These are phyloP conservation scores for Strigops habroptila DNA, from an alignment of 2,113 vertebrate genomes.

Conservation along the genomic window DNA sequence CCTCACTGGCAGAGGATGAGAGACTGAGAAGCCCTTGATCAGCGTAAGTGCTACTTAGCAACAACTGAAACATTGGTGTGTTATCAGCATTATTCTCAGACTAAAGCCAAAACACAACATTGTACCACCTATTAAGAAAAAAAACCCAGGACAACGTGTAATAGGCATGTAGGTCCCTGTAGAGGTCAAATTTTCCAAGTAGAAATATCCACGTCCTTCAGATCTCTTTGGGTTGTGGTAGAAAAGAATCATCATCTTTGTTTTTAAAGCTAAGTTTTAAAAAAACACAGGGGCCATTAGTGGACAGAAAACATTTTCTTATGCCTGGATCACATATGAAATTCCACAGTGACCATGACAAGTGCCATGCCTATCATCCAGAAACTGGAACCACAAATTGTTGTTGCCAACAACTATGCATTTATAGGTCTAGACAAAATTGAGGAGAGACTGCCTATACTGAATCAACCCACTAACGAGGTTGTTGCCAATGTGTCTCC, in stretches of 20 bases:
- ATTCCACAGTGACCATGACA: neutral
- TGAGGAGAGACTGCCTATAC: constrained; percentile 83
- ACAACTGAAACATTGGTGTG: neutral
- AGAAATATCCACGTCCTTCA: neutral
- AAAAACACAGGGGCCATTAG: neutral
- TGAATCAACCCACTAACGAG: constrained; percentile 83
- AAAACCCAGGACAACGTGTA: neutral
- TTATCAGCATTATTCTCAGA: neutral
- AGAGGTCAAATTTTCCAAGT: neutral
- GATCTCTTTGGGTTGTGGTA: neutral
- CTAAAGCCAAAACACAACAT: neutral
- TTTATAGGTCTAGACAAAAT: constrained; percentile 89
- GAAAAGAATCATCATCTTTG: neutral
- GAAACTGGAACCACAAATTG: constrained; percentile 44
- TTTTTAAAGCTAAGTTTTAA: neutral
- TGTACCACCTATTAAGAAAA: neutral
- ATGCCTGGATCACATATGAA: neutral
- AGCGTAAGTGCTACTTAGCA: neutral
- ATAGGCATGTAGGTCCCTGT: neutral
- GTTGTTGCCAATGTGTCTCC: constrained; percentile 58
- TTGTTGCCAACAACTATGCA: constrained; percentile 83
- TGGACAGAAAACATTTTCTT: neutral
- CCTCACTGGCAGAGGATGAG: neutral
- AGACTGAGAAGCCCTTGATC: neutral
- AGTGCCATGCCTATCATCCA: neutral